Percentiles rank a stretch among this genome's conserved stretches.
These are phyloP conservation scores for Epinephelus awoara DNA, from an alignment of 2,797 vertebrate species.

Conservation along the genomic window DNA sequence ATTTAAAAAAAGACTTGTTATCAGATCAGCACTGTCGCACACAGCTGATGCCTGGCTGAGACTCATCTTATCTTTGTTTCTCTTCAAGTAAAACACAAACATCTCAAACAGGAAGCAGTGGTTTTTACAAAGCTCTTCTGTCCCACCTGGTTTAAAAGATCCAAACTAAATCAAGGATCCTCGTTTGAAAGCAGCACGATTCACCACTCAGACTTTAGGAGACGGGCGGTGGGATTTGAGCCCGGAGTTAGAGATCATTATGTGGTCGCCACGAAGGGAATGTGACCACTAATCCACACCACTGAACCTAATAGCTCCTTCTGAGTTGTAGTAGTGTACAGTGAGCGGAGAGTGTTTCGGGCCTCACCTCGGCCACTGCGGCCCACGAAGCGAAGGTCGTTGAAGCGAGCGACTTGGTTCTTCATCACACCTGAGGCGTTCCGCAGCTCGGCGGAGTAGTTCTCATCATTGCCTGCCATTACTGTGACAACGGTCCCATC, in stretches of 20 bases:
- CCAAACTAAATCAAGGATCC: background rate
- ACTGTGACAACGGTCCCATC: conserved; percentile 98
- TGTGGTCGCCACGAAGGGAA: conserved; percentile 77
- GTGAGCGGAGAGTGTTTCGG: conserved; percentile 50
- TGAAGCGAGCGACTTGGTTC: conserved; percentile 99
- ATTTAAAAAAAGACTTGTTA: background rate
- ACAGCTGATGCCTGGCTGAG: background rate
- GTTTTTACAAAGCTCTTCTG: background rate
- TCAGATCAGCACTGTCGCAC: conserved; percentile 8
- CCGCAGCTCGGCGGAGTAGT: conserved; percentile 98
- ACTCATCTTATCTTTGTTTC: background rate
- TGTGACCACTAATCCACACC: conserved; percentile 82
- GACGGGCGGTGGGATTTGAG: conserved; percentile 56
- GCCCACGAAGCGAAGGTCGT: conserved; percentile 98
- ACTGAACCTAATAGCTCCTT: conserved; percentile 72
- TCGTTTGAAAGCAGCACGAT: conserved; percentile 33
- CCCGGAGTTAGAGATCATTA: conserved; percentile 69
- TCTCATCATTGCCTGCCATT: conserved; percentile 99
- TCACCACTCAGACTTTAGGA: conserved; percentile 52
- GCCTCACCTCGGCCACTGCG: conserved; percentile 97
- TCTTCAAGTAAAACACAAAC: background rate
- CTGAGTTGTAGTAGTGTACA: conserved; percentile 25
- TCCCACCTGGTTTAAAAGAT: conserved; percentile 15
- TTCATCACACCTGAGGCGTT: conserved; percentile 99
- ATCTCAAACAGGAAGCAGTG: background rate